Base-by-base conservation (phyloP, 2,888 invertebrate genomes). In the Troilus luridus region DNA sequence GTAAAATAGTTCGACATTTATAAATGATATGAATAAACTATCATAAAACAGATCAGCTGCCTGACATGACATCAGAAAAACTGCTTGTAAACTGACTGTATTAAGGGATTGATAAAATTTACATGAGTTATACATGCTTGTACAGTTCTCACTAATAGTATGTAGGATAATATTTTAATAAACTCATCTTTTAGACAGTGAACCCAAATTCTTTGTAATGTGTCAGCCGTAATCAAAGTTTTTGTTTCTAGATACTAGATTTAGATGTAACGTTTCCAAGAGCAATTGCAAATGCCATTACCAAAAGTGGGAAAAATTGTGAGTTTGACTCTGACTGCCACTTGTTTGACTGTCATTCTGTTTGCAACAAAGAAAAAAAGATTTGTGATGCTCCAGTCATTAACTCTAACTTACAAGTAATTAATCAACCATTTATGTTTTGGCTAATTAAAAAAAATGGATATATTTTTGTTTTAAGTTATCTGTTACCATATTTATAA, bases 301-400 rank as follows among this genome's bases (percentile, higher is more conserved):
- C 95, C 19, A 94, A 94, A 19, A 94, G 95, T 92, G 94, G 94
- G 11, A 94, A 94, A 41, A 93, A 93, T 41, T 97, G 97, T 93
- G 94, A 94, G 17, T 94, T 93, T 56, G 95, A 97, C 93, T 95
- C 95, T 88, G 96, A 97, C 93, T 97, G 97, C 94, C 95, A 96
- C 93, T 95, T 95, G 93, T 95, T 95, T 92, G 96, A 97, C 93
- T 97, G 97, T 93, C 94, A 95, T 81, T 96, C 96, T 0, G 94
- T 95, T 91, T 97, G 97, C 93, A 95, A 96, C 93, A 93, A 93
- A 59, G 93, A 94, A 7, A 95, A 94, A 17, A 94, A 94, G 59
- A 95, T 94, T 92, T 97, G 97, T 94, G 94, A 95, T 90, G 94
- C 94, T 88, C 94, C 95, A 0, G 95, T 96, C 3, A 94, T 94